phyloP scores from a whole-genome alignment of 1,140 invertebrate species.

The Dermatophagoides farinae region DNA sequence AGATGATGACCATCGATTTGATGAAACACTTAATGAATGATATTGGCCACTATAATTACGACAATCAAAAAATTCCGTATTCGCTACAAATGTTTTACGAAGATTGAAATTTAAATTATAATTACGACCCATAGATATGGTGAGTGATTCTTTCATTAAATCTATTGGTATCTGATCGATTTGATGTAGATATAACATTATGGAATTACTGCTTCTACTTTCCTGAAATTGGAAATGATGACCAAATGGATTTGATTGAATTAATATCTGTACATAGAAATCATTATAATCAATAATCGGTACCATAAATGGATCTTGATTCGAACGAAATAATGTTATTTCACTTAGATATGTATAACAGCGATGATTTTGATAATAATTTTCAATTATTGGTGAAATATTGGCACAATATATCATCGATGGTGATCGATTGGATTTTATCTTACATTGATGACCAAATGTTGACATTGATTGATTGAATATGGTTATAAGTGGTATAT shows the following conservation, averaged over 20 bases:
- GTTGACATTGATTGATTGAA: conserved; percentile 3
- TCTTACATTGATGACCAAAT: conserved; percentile 1
- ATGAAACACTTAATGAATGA: not conserved
- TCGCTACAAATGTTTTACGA: not conserved
- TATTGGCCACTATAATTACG: not conserved
- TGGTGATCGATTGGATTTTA: not conserved
- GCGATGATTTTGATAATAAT: not conserved
- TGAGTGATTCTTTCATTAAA: not conserved
- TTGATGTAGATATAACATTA: not conserved
- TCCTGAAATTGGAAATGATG: not conserved
- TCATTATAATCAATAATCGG: not conserved
- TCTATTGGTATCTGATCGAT: not conserved
- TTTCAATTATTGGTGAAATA: not conserved
- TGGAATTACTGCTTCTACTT: not conserved
- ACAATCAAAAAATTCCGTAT: not conserved
- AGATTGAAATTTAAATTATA: not conserved
- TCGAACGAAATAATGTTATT: not conserved
- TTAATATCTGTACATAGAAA: not conserved
- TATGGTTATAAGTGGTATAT: not conserved
- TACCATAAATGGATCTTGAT: not conserved
- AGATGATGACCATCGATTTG: not conserved
- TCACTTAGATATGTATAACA: not conserved
- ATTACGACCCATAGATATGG: not conserved
- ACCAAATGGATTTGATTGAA: not conserved
- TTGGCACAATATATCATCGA: not conserved